Percentiles rank a stretch among this genome's conserved stretches.
Evolutionary conservation across 2,797 vertebrate genomes (phyloP).

Genomic region (Gymnocypris eckloni): DNA sequence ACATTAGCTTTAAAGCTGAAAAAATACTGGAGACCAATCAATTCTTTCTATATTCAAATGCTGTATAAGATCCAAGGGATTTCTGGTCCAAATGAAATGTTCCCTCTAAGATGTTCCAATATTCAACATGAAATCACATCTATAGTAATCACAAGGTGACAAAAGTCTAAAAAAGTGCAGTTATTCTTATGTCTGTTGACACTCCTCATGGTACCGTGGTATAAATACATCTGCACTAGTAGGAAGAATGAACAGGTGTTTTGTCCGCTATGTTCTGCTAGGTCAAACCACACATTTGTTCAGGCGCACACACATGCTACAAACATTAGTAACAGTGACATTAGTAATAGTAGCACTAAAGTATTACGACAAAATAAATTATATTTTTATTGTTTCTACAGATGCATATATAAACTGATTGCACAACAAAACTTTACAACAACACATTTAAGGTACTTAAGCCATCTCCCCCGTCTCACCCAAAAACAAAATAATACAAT

Average conservation of each 20-base stretch:
- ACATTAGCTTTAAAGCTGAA: background rate
- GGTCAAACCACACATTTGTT: constrained; percentile 61
- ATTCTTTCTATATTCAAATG: background rate
- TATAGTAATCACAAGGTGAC: constrained; percentile 30
- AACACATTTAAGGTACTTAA: background rate
- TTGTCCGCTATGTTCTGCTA: constrained; percentile 52
- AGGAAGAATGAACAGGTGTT: constrained; percentile 75
- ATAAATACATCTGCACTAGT: constrained; percentile 59
- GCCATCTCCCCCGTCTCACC: background rate
- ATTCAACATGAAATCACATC: constrained; percentile 7
- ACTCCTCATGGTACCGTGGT: constrained; percentile 62
- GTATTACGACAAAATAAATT: background rate
- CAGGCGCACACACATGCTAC: background rate
- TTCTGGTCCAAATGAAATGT: background rate
- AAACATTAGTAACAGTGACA: background rate
- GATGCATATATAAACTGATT: background rate
- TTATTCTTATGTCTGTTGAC: constrained; percentile 66
- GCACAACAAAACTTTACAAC: background rate
- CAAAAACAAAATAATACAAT: background rate
- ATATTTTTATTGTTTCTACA: background rate
- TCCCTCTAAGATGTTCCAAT: background rate
- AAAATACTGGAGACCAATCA: background rate
- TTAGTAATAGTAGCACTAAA: background rate
- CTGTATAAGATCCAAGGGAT: background rate
- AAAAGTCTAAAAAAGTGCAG: constrained; percentile 51